A percentile compares a stretch with the other conserved stretches of the same genome.
Evolutionary conservation across 2,113 vertebrate genomes (phyloP).

Genomic region (Caranx melampygus): DNA sequence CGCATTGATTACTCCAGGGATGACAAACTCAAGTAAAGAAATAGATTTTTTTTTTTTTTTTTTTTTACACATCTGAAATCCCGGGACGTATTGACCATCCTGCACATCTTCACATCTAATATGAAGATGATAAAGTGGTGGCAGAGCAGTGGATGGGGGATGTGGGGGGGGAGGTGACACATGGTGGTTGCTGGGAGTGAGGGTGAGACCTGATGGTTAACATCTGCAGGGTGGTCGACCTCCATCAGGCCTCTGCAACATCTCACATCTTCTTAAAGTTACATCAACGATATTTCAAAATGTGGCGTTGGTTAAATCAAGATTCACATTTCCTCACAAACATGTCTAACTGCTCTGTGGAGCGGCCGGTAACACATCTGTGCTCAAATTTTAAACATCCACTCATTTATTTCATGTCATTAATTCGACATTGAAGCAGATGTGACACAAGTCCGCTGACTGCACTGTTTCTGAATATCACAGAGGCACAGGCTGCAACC

Average conservation of each 20-base stretch:
- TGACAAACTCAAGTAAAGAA: slow-evolving; percentile 36
- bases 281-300: neutral
- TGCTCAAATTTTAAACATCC: too few relatives aligned
- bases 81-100: slow-evolving; percentile 46
- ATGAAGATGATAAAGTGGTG: slow-evolving; percentile 62
- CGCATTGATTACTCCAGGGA: slow-evolving; percentile 34
- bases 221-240: neutral
- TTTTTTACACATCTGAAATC: slow-evolving; percentile 36
- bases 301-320: too few relatives aligned
- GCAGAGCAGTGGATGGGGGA: slow-evolving; percentile 10
- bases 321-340: neutral
- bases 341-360: too few relatives aligned
- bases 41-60: slow-evolving; percentile 4
- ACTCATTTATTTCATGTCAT: neutral
- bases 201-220: neutral
- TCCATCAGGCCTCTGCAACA: neutral
- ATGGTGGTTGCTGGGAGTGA: neutral
- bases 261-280: neutral
- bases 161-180: neutral
- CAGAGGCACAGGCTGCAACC: too few relatives aligned
- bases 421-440: neutral
- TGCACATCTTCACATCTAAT: slow-evolving; percentile 45
- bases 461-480: too few relatives aligned
- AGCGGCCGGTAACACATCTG: neutral
- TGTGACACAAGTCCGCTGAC: neutral